Evolutionary conservation across 2,888 invertebrate species (phyloP).

Genomic region (Rhingia campestris): DNA sequence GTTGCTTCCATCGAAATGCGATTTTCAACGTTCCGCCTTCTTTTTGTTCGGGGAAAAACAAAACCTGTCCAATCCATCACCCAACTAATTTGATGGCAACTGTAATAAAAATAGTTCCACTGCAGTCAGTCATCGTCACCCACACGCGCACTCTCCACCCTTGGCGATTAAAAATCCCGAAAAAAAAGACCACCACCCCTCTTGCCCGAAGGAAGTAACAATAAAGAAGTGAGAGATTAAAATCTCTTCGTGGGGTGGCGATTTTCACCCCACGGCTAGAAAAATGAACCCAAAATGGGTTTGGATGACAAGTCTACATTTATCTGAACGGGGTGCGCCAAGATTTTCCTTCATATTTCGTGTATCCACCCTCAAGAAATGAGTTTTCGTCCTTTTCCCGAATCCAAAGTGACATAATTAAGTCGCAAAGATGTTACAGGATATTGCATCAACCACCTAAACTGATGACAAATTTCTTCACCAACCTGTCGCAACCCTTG

Average conservation of each 20-base stretch:
- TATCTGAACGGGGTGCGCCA: slow-evolving; percentile 30
- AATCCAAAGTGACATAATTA: slow-evolving; percentile 62
- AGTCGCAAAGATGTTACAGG: slow-evolving; percentile 50
- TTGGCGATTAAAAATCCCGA: slow-evolving; percentile 41
- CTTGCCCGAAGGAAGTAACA: slow-evolving; percentile 9
- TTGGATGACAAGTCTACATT: background rate
- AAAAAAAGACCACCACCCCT: slow-evolving; percentile 42
- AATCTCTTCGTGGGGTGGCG: slow-evolving; percentile 43
- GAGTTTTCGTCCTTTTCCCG: background rate
- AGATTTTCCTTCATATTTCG: slow-evolving; percentile 22
- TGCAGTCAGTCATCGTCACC: slow-evolving; percentile 34
- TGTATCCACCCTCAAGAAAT: slow-evolving; percentile 26
- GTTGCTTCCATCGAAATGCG: background rate
- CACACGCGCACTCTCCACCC: slow-evolving; percentile 49
- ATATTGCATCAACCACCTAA: slow-evolving; percentile 38
- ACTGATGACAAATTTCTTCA: slow-evolving; percentile 23
- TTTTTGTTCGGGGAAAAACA: slow-evolving; percentile 23
- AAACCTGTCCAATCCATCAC: slow-evolving; percentile 68
- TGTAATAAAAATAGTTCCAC: slow-evolving; percentile 60
- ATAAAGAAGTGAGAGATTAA: slow-evolving; percentile 55
- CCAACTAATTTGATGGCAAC: slow-evolving; percentile 65
- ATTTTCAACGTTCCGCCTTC: background rate
- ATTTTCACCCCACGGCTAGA: slow-evolving; percentile 21
- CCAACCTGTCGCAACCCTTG: slow-evolving; percentile 54
- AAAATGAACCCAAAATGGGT: slow-evolving; percentile 15